These are phyloP conservation scores for Drosophila parvula DNA, from an alignment of 1,140 invertebrate genomes.

Conservation along the genomic window DNA sequence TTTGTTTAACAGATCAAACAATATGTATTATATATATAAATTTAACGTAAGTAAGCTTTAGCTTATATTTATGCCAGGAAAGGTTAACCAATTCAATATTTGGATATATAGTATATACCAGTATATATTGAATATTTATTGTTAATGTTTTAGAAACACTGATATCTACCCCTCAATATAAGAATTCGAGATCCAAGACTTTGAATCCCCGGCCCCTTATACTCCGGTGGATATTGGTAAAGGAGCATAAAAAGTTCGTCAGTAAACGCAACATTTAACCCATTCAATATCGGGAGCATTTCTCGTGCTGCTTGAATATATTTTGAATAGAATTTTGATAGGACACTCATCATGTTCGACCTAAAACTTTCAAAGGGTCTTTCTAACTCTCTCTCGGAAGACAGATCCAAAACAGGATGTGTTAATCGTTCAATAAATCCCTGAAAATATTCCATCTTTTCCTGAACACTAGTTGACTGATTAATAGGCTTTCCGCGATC, in stretches of 20 bases:
- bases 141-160: too few species aligned
- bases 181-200: conserved; percentile 2
- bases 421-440: neutral
- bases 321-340: conserved; percentile 8
- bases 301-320: conserved; percentile 1
- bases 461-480: neutral
- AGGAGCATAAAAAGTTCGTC: conserved; percentile 3
- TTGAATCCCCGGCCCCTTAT: neutral
- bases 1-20: neutral
- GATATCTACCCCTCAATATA: neutral
- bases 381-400: neutral
- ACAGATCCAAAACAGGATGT: neutral
- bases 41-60: too few species aligned
- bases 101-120: too few species aligned
- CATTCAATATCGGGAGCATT: neutral
- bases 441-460: conserved; percentile 10
- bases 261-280: neutral
- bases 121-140: too few species aligned
- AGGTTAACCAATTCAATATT: too few species aligned
- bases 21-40: too few species aligned
- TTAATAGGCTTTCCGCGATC: conserved; percentile 2
- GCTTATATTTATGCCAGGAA: too few species aligned
- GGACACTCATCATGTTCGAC: neutral
- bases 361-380: neutral
- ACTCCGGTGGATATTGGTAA: neutral